Evolutionary conservation across 2,113 vertebrate genomes (phyloP).

Genomic region (Lasiurus cinereus): DNA sequence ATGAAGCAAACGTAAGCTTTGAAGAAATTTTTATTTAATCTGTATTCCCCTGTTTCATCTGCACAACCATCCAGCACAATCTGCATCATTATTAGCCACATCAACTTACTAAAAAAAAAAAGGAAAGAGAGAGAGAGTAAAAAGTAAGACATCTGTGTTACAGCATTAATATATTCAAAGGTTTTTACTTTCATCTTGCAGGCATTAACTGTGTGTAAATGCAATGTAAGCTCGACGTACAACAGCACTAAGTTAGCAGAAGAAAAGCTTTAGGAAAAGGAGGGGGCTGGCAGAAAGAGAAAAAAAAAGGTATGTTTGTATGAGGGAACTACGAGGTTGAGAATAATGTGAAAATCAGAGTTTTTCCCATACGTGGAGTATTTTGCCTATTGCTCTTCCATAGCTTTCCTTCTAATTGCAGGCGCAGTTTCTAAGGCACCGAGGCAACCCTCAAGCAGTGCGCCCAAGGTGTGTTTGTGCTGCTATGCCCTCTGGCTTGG

Average conservation of each 20-base stretch:
- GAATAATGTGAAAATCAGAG: constrained; percentile 84
- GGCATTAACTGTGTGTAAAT: constrained; percentile 90
- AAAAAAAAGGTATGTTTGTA: neutral
- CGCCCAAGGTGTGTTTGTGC: constrained; percentile 99
- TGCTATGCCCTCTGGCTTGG: constrained; percentile 99
- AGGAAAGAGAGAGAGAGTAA: constrained; percentile 74
- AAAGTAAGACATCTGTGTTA: constrained; percentile 93
- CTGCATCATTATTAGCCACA: constrained; percentile 92
- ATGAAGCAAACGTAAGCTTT: constrained; percentile 91
- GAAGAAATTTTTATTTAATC: constrained; percentile 92
- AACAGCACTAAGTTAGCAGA: constrained; percentile 81
- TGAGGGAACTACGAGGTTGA: constrained; percentile 61
- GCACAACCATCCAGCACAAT: constrained; percentile 91
- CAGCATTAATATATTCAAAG: constrained; percentile 93
- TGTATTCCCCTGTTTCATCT: constrained; percentile 92
- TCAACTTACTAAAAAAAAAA: constrained; percentile 88
- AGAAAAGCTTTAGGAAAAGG: constrained; percentile 75
- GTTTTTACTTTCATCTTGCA: constrained; percentile 92
- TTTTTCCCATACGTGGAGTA: constrained; percentile 85
- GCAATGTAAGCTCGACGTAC: constrained; percentile 86
- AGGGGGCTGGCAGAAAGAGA: neutral
- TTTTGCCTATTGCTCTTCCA: constrained; percentile 85
- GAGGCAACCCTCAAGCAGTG: constrained; percentile 94
- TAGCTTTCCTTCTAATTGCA: constrained; percentile 92
- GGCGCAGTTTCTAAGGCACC: constrained; percentile 92